These are phyloP conservation scores for Tragelaphus buxtoni DNA, from an alignment of 2,113 vertebrate genomes.

Conservation along the genomic window DNA sequence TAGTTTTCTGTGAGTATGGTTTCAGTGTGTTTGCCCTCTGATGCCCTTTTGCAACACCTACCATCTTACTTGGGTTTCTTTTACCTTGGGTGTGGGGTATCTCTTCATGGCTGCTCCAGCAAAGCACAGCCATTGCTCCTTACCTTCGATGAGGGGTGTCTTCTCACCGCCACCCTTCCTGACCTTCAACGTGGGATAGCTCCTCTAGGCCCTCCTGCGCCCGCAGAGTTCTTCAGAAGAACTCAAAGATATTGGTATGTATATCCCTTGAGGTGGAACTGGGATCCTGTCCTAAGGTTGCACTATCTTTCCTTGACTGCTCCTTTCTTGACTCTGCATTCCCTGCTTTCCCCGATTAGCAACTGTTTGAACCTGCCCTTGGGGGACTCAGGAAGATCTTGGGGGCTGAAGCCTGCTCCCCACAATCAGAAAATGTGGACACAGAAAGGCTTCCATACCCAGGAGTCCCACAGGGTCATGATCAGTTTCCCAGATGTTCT, in stretches of 20 bases:
- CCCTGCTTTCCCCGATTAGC: not conserved
- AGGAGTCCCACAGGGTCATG: not conserved
- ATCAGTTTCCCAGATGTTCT: not conserved
- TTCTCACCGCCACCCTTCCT: too few species aligned
- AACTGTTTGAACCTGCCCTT: not conserved
- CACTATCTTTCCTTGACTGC: not conserved
- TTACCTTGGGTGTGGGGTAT: too few species aligned
- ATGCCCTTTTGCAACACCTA: too few species aligned
- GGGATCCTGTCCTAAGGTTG: not conserved
- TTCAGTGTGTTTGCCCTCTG: too few species aligned
- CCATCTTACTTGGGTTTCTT: too few species aligned
- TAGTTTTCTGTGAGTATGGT: too few species aligned
- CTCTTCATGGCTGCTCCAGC: too few species aligned
- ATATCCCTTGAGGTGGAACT: not conserved
- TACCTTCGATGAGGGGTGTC: too few species aligned
- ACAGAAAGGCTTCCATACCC: not conserved
- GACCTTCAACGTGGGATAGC: too few species aligned
- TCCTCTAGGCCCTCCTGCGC: too few species aligned
- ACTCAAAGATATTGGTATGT: not conserved
- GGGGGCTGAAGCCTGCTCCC: not conserved
- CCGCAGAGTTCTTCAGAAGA: not conserved
- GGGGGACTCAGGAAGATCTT: not conserved
- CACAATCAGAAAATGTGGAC: not conserved
- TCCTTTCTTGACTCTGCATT: not conserved
- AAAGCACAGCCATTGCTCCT: too few species aligned